Evolutionary conservation across 2,797 vertebrate species (phyloP).

Genomic region (Oreochromis mossambicus): DNA sequence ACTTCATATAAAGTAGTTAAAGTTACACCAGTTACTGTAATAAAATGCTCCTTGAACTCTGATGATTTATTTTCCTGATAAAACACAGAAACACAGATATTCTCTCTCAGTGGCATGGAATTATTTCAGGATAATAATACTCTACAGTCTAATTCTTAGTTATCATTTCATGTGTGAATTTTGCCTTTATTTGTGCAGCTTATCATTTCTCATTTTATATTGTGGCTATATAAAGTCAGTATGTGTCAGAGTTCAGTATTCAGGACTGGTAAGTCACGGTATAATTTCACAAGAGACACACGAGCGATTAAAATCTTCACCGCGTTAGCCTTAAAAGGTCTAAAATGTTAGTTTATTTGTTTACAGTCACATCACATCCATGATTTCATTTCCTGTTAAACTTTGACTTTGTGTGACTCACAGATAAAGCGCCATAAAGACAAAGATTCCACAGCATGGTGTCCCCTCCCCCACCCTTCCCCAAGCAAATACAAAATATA

Average conservation of each 20-base stretch:
- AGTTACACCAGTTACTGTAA: neutral
- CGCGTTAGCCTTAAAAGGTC: neutral
- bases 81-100: neutral
- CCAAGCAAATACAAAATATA: neutral
- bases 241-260: neutral
- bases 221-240: neutral
- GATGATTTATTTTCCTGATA: neutral
- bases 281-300: neutral
- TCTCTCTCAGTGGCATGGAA: neutral
- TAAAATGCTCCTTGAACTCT: neutral
- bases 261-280: neutral
- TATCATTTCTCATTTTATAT: neutral
- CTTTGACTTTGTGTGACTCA: neutral
- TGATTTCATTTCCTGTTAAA: neutral
- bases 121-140: neutral
- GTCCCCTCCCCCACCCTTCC: neutral
- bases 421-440: neutral
- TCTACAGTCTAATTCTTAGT: neutral
- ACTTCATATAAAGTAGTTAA: neutral
- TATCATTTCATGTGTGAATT: neutral
- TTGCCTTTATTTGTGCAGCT: neutral
- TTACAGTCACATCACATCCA: neutral
- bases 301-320: neutral
- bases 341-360: neutral
- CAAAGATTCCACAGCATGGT: neutral